These are phyloP conservation scores for Anoplophora glabripennis DNA, from an alignment of 1,140 invertebrate genomes.

Conservation along the genomic window DNA sequence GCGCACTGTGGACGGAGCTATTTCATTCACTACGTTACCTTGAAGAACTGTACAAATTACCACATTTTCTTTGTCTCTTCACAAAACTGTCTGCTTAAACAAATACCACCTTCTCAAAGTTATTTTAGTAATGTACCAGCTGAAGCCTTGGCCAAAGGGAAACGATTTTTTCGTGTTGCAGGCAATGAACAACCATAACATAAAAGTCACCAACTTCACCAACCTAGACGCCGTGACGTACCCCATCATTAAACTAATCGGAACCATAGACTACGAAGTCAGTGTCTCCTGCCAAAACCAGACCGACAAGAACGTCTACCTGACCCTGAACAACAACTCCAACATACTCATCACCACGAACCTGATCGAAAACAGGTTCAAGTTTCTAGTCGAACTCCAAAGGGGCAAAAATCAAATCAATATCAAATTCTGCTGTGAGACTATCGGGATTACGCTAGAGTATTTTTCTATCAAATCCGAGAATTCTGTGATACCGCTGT, in stretches of 20 bases:
- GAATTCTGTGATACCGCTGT: conserved; percentile 63
- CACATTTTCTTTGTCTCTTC: too few relatives aligned
- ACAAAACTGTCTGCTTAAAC: too few relatives aligned
- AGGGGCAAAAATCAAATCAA: conserved; percentile 35
- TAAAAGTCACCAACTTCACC: conserved; percentile 30
- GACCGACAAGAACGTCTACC: not conserved
- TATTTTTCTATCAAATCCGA: conserved; percentile 15
- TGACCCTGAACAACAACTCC: not conserved
- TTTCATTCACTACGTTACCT: too few relatives aligned
- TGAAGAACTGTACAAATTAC: too few relatives aligned
- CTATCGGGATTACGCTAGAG: conserved; percentile 16
- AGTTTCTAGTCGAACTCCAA: conserved; percentile 36
- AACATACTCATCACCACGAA: not conserved
- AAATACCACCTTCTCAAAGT: too few relatives aligned
- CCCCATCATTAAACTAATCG: conserved; percentile 26
- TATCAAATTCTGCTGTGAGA: conserved; percentile 34
- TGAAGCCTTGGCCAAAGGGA: too few relatives aligned
- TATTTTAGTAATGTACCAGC: too few relatives aligned
- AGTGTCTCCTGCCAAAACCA: conserved; percentile 11
- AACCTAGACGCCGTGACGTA: conserved; percentile 25
- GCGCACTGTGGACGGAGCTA: too few relatives aligned
- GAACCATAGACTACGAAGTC: conserved; percentile 7
- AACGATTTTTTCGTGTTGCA: not conserved
- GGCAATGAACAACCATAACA: conserved; percentile 7
- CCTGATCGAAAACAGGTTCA: conserved; percentile 30